These are phyloP conservation scores for Corythornis leucogaster DNA, from an alignment of 2,797 vertebrate genomes.

Conservation along the genomic window DNA sequence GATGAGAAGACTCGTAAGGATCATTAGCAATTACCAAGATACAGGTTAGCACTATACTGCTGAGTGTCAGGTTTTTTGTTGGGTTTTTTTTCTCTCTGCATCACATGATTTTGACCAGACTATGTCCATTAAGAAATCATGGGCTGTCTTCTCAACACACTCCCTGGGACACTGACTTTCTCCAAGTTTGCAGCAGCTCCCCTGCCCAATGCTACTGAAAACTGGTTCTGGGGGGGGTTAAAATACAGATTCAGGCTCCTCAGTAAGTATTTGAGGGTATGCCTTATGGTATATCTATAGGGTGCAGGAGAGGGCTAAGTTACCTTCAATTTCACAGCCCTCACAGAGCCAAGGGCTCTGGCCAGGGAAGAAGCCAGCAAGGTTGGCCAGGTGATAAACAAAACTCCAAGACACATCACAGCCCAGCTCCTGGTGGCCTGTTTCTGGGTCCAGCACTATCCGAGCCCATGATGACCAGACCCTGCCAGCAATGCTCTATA, in stretches of 20 bases:
- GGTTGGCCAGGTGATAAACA: not conserved
- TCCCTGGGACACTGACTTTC: not conserved
- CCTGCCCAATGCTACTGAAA: not conserved
- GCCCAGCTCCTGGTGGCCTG: not conserved
- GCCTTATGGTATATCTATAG: not conserved
- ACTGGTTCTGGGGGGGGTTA: not conserved
- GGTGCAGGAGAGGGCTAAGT: not conserved
- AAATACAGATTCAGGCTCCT: not conserved
- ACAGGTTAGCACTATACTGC: not conserved
- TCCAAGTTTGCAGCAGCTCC: not conserved
- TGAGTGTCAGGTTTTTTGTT: not conserved
- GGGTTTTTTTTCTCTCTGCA: not conserved
- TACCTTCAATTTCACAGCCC: not conserved
- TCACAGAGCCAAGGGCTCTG: not conserved
- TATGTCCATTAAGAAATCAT: fast-evolving
- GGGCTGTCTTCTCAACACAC: not conserved
- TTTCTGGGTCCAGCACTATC: not conserved
- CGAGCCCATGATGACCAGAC: fast-evolving
- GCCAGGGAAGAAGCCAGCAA: not conserved
- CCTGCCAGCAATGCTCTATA: not conserved
- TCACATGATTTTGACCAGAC: not conserved
- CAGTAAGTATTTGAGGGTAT: not conserved
- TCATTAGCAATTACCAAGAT: not conserved
- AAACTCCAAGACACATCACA: not conserved
- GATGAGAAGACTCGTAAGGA: not conserved